These are phyloP conservation scores for Drosophila ambigua DNA, from an alignment of 1,140 invertebrate genomes.

Conservation along the genomic window DNA sequence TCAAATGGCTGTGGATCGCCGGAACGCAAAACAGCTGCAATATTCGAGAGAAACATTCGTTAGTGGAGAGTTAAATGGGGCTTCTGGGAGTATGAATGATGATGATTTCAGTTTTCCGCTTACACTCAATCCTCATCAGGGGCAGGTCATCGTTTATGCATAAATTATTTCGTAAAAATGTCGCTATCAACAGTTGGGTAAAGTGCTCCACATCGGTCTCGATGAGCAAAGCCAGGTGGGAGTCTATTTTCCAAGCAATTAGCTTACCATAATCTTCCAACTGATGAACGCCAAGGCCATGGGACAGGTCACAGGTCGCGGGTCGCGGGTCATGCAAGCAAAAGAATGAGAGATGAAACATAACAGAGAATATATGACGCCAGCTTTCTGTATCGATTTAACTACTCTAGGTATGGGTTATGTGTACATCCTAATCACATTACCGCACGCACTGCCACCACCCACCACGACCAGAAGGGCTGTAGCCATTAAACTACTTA, in stretches of 20 bases:
- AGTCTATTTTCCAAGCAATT: conserved; percentile 87
- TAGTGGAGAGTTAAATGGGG: background rate
- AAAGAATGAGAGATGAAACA: conserved; percentile 6
- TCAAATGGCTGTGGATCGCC: conserved; percentile 85
- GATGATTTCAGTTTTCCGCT: conserved; percentile 65
- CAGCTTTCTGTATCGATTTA: conserved; percentile 39
- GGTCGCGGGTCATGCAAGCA: conserved; percentile 20
- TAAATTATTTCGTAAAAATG: conserved; percentile 86
- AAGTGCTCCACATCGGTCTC: conserved; percentile 88
- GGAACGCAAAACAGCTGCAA: conserved; percentile 85
- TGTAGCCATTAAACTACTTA: no score
- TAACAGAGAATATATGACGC: conserved; percentile 21
- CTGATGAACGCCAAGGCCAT: conserved; percentile 73
- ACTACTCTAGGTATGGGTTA: background rate
- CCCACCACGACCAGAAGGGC: no score
- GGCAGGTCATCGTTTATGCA: conserved; percentile 87
- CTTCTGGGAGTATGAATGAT: background rate
- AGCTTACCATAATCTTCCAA: conserved; percentile 88
- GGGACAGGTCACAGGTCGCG: background rate
- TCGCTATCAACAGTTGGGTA: conserved; percentile 85
- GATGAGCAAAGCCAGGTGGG: conserved; percentile 86
- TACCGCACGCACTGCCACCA: conserved; percentile 31
- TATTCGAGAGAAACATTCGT: background rate
- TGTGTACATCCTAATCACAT: conserved; percentile 31
- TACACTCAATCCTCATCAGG: conserved; percentile 88